Base-by-base conservation (phyloP, 2,797 vertebrate genomes). In the Varecia variegata region DNA sequence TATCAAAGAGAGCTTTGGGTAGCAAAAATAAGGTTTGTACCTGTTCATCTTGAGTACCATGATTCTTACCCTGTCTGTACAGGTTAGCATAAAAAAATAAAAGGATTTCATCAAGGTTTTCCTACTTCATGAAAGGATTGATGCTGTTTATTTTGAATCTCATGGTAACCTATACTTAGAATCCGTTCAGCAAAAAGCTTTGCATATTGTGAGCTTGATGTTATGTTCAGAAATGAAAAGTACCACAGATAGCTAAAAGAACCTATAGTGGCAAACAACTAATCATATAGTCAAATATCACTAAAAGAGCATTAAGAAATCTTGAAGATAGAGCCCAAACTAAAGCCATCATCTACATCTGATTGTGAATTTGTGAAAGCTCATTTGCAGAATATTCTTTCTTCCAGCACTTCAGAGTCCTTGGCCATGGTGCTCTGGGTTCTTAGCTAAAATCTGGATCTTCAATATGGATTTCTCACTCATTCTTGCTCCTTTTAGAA, bases 161-260 rank as follows among this genome's bases (percentile, higher is more conserved):
- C 38, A 6, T 12, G 9, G 23, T 70, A 88, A 91, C 30, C 54
- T 52, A 14, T 65, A 52, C 47, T 90, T 79, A 77, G 43, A 76
- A 86, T 60, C 27, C 23, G 52, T 25, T 71, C 81, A 84, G 58
- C 40, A 65, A 93, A 93, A 90, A 35, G 11, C 32, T 73, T 81
- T 65, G 35, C 25, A 32, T 73, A 56, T 84, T 35, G 43, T 81
- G 52, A 81, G 3, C 47, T 76, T 50, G 23, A 88, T 27, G 5
- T 79, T 81, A n/a, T 38, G 3, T 35, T 87, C 47, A 92, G 47
- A 94, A 93, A 93, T 30, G 27, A 81, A 93, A 95, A 84, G 40
- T 56, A 74, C 6, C 7, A 14, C 5, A 4, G 45, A 40, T 73
- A 32, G 38, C 62, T 90, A 87, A 90, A 74, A 62, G 74, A 81